phyloP scores from a whole-genome alignment of 1,140 invertebrate species.

The Schlechtendalia chinensis region DNA sequence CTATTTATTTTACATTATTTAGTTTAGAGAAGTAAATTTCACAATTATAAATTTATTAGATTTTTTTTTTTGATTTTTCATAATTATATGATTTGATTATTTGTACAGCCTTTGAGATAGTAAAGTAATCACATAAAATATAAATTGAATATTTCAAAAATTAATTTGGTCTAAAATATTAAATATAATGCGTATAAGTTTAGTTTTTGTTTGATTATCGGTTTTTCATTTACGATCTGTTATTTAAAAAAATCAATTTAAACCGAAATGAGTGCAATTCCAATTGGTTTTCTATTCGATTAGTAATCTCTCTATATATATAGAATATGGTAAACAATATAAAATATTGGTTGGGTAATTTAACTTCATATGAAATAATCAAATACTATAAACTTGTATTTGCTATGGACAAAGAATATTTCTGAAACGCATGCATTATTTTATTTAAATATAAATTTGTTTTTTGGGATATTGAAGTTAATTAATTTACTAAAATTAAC shows the following conservation, averaged over 20 bases:
- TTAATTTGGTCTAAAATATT: background rate
- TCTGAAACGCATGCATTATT: background rate
- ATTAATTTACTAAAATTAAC: background rate
- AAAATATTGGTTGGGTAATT: no score
- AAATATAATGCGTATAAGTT: background rate
- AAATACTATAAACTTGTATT: background rate
- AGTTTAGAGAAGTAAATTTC: slow-evolving; percentile 21
- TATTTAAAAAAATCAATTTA: background rate
- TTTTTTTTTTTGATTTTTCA: background rate
- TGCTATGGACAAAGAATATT: background rate
- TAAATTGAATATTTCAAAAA: background rate
- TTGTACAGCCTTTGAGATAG: background rate
- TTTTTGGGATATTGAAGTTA: background rate
- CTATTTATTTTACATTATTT: background rate
- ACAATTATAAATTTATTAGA: slow-evolving; percentile 15
- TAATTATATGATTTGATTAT: no score
- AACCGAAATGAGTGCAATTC: background rate
- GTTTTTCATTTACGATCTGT: background rate
- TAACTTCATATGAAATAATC: no score
- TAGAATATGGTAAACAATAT: background rate
- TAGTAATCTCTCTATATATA: background rate
- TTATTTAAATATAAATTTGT: background rate
- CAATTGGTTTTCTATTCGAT: background rate
- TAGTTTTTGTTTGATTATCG: background rate
- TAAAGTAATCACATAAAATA: background rate